Conservation (phyloP, 2,888 invertebrate species). For the Lumbricus terrestris region DNA sequence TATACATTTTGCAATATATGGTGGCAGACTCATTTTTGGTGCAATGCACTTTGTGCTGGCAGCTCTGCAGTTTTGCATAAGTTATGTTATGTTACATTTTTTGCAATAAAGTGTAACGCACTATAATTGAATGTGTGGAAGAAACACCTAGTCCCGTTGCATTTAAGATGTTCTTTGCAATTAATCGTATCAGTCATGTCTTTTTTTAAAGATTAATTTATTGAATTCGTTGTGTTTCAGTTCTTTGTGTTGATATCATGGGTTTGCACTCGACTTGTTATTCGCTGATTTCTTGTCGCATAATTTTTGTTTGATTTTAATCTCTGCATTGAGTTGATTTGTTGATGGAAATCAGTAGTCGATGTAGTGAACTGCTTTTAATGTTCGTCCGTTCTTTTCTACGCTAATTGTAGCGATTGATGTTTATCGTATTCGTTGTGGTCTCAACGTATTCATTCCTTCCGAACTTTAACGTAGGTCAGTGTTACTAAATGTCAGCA, state of each 20-base stretch:
- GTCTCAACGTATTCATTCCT: neutral
- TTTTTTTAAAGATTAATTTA: neutral
- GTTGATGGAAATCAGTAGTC: neutral
- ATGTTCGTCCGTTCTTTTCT: conserved; percentile 3
- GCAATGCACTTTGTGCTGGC: neutral
- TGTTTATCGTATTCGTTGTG: neutral
- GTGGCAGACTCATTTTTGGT: neutral
- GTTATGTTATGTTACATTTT: neutral
- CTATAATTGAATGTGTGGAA: neutral
- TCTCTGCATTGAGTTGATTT: neutral
- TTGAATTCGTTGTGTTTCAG: neutral
- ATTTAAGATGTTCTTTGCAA: neutral
- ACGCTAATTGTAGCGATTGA: neutral
- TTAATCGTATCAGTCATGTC: neutral
- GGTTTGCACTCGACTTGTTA: neutral
- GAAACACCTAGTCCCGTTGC: neutral
- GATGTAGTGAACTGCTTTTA: neutral
- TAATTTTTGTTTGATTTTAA: neutral
- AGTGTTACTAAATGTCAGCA: neutral
- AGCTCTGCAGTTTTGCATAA: neutral
- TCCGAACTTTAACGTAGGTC: neutral
- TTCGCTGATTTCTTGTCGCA: neutral
- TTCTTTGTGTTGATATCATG: neutral
- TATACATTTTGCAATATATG: neutral
- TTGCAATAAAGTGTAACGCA: neutral